Conservation (phyloP, 2,888 invertebrate species). For the Drosophila neotestacea region DNA sequence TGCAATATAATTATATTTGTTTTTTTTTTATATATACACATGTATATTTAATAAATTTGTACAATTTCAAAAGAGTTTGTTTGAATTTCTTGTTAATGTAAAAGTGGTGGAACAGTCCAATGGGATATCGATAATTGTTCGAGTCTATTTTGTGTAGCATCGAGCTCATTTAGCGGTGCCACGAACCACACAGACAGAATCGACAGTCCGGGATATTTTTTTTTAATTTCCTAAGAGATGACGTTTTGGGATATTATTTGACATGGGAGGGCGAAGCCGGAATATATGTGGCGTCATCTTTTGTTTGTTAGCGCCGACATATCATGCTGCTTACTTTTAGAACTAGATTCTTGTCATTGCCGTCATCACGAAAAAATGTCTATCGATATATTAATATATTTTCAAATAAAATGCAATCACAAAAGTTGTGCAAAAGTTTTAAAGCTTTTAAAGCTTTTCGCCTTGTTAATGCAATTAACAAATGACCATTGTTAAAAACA, state of each 20-base stretch:
- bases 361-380: too few relatives aligned
- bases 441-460: conserved; percentile 39
- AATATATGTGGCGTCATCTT: too few relatives aligned
- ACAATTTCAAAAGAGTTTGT: conserved; percentile 35
- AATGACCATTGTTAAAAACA: too few relatives aligned
- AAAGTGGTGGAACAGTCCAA: not conserved
- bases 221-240: too few relatives aligned
- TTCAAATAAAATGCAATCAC: not conserved
- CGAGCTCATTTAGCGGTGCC: conserved; percentile 11
- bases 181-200: conserved; percentile 6
- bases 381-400: too few relatives aligned
- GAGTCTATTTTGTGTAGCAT: not conserved
- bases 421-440: not conserved
- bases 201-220: not conserved
- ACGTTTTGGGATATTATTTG: too few relatives aligned
- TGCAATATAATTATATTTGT: conserved; percentile 37
- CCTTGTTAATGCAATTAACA: conserved; percentile 43
- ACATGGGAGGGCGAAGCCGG: too few relatives aligned
- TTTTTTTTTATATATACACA: conserved; percentile 29
- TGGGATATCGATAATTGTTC: not conserved
- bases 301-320: too few relatives aligned
- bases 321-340: too few relatives aligned
- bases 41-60: conserved; percentile 59
- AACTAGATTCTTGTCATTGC: too few relatives aligned
- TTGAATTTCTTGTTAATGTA: not conserved